Evolutionary conservation across 2,113 vertebrate genomes (phyloP).

Genomic region (Notechis scutatus): DNA sequence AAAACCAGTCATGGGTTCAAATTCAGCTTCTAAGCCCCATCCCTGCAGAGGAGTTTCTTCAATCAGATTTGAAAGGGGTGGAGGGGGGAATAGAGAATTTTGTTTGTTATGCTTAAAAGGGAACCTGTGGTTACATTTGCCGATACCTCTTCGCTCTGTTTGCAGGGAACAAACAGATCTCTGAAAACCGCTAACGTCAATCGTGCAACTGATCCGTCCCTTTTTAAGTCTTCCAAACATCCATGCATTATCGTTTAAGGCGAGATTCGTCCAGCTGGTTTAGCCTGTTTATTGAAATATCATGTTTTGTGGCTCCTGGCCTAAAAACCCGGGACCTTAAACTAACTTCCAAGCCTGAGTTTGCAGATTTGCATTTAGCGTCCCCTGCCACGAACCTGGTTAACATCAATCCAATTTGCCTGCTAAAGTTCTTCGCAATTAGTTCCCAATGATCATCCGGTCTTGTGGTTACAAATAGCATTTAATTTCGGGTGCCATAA

Average conservation of each 20-base stretch:
- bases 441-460: not conserved
- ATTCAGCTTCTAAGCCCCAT: not conserved
- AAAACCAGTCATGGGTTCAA: not conserved
- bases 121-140: not conserved
- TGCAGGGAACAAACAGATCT: not conserved
- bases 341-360: not conserved
- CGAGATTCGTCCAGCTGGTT: not conserved
- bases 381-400: not conserved
- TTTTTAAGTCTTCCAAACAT: not conserved
- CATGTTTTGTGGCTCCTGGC: not conserved
- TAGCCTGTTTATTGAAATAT: not conserved
- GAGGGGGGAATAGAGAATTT: not conserved
- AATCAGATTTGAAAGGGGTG: not conserved
- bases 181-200: not conserved
- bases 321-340: not conserved
- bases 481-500: not conserved
- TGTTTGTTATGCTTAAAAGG: not conserved
- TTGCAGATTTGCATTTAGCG: not conserved
- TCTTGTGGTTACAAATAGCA: not conserved
- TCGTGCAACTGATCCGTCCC: rapidly evolving
- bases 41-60: not conserved
- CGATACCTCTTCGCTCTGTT: not conserved
- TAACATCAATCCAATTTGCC: not conserved
- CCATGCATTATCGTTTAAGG: not conserved
- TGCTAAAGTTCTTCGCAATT: not conserved